Percentiles rank a stretch among this genome's conserved stretches.
Conservation (phyloP, 1,140 invertebrate species). For the Ylistrum balloti region DNA sequence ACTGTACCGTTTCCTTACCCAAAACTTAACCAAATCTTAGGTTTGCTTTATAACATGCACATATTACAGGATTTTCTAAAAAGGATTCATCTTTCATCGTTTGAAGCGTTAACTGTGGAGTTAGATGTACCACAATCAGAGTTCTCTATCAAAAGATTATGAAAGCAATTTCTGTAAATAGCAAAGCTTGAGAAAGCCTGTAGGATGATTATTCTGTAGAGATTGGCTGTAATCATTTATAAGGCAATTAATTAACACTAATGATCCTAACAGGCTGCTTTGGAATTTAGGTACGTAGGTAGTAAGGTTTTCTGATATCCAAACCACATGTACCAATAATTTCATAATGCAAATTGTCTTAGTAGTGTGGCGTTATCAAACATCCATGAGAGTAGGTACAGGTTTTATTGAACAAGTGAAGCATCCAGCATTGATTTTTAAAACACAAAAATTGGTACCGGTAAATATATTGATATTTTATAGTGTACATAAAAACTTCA, state of each 20-base stretch:
- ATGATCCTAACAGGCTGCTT: not conserved
- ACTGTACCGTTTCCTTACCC: too few species aligned
- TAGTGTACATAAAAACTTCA: too few species aligned
- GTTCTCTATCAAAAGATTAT: not conserved
- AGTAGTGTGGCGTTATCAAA: not conserved
- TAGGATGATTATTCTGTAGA: not conserved
- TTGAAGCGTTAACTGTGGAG: not conserved
- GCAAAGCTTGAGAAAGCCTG: not conserved
- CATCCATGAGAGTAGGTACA: not conserved
- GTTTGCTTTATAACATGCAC: slow-evolving; percentile 5
- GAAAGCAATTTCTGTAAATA: not conserved
- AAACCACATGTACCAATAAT: not conserved
- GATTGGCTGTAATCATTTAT: not conserved
- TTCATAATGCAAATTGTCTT: not conserved
- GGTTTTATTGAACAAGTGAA: not conserved
- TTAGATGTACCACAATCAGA: not conserved
- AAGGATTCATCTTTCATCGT: not conserved
- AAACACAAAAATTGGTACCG: not conserved
- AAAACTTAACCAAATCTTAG: not conserved
- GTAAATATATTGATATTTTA: not conserved
- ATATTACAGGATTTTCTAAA: not conserved
- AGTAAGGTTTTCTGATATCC: not conserved
- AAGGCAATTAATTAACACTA: not conserved
- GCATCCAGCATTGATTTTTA: not conserved
- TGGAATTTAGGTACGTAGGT: slow-evolving; percentile 7